phyloP scores from a whole-genome alignment of 2,888 invertebrate species.

The Sinohyriopsis cumingii region DNA sequence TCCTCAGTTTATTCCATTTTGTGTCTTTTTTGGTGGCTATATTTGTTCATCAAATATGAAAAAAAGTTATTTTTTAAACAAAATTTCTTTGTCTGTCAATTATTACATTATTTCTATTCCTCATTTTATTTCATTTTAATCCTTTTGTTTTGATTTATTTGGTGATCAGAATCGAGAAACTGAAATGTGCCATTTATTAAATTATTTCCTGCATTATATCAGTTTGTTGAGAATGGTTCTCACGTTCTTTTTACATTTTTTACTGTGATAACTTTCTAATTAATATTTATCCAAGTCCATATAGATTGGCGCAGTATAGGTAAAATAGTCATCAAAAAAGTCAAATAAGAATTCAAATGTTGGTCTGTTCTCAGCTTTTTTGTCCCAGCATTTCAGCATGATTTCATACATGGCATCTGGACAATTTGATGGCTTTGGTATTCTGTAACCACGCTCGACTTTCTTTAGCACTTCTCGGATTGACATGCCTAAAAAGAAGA shows the following conservation, averaged over 20 bases:
- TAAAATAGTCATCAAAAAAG: constrained; percentile 97
- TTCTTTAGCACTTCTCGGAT: constrained; percentile 97
- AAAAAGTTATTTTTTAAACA: no score
- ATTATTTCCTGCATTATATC: no score
- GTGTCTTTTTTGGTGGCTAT: no score
- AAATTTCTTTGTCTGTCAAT: no score
- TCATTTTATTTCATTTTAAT: no score
- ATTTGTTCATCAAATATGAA: no score
- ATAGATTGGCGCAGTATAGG: constrained; percentile 96
- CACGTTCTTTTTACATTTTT: background rate
- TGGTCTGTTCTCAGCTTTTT: constrained; percentile 91
- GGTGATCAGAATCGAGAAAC: no score
- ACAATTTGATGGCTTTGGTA: constrained; percentile 89
- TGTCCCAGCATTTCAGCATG: constrained; percentile 96
- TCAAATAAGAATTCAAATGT: constrained; percentile 88
- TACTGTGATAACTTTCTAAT: background rate
- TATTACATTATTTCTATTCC: no score
- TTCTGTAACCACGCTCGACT: constrained; percentile 95
- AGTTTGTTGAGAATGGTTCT: background rate
- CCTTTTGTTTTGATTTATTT: no score
- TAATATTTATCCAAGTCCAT: constrained; percentile 21
- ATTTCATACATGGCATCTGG: constrained; percentile 94
- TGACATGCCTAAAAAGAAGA: constrained; percentile 82
- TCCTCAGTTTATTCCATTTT: no score
- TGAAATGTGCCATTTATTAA: no score